Evolutionary conservation across 1,140 invertebrate genomes (phyloP), one percentile per base, ranked within the genome.

Genomic region (Dinothrombium tinctorium): DNA sequence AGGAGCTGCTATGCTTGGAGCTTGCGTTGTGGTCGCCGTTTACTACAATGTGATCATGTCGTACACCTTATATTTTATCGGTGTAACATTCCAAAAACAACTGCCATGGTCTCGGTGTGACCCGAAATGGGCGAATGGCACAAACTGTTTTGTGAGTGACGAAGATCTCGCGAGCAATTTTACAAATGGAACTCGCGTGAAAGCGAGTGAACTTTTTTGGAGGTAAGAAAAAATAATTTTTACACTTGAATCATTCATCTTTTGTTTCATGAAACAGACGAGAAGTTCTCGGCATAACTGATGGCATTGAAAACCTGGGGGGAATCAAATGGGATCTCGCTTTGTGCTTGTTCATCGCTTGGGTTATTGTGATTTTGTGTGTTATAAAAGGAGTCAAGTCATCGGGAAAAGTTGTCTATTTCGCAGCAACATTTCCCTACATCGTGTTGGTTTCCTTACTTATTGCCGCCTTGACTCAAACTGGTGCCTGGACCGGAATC

Each of bases 331-430:
- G 64, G 64, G 65, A 69, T 49, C 54, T 71, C 19, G 60, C 60
- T 43, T 54, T 68, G 4, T 67, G 63, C 48, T 55, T 71, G 19
- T 52, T 65, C 14, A 50, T 67, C 25, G 58, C 63, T 15, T 70
- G 68, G 68, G 51, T 68, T 44, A 50, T 67, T 35, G 62, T 69
- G 14, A 66, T 67, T 51, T 52, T 64, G 40, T 69, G 66, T 51
- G 59, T 69, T 21, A 62, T 65, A 47, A 67, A 68, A 53, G 68
- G 69, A 12, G 41, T 42, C 7, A 42, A 42, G 20, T 61, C 59
- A 35, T 72, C 75, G 1, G 81, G 81, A 38, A 86, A 86, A 62
- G 75, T 79, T 11, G 65, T 68, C n/a, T 68, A 67, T 61, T 68
- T 69, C 42, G 69, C 66, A 5, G 66, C 66, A 15, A 54, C 68